These are phyloP conservation scores for Caenorhabditis doughertyi DNA, from an alignment of 2,888 invertebrate genomes.

Conservation along the genomic window DNA sequence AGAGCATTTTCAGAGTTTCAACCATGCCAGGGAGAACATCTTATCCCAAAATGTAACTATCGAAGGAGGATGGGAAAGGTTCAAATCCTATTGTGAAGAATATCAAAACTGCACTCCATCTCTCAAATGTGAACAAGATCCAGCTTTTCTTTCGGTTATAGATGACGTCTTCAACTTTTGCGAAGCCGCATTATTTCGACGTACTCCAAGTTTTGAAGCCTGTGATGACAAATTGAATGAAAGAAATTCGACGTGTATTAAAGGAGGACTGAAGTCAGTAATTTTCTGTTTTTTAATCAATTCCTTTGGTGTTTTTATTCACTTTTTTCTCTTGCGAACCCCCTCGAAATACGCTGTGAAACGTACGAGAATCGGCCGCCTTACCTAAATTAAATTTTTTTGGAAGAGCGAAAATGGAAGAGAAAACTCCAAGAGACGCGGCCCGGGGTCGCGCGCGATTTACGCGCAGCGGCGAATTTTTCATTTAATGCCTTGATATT, in stretches of 20 bases:
- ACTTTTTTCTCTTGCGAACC: no score
- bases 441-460: no score
- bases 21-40: not conserved
- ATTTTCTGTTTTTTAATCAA: no score
- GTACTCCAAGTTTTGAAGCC: not conserved
- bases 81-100: not conserved
- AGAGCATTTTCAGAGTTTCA: slow-evolving; percentile 12
- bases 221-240: slow-evolving; percentile 9
- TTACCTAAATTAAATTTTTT: no score
- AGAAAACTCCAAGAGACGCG: no score
- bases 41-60: not conserved
- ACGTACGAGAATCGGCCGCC: no score
- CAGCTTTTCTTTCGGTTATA: not conserved
- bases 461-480: no score
- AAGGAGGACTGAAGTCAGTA: no score
- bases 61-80: not conserved
- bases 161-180: slow-evolving; percentile 1
- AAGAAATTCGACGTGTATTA: not conserved
- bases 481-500: not conserved
- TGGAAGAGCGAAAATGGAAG: no score
- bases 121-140: not conserved
- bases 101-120: not conserved
- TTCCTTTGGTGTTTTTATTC: no score
- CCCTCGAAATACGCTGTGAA: no score
- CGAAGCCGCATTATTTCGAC: slow-evolving; percentile 2